Evolutionary conservation across 2,113 vertebrate genomes (phyloP).

Genomic region (Chauna torquata): DNA sequence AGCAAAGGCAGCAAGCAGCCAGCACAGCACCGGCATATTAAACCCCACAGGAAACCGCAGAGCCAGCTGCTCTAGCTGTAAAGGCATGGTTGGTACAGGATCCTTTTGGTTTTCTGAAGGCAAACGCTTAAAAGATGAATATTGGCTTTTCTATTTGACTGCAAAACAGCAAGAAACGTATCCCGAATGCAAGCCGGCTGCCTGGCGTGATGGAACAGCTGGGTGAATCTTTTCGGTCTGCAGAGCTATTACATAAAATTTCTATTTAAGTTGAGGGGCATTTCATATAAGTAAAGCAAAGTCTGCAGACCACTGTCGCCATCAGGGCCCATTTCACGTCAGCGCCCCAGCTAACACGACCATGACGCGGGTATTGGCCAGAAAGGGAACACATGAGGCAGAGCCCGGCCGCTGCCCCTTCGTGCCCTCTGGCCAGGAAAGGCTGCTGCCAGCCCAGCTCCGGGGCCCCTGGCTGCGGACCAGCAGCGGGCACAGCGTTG

Average conservation of each 20-base stretch:
- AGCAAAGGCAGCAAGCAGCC: not conserved
- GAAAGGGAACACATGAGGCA: not conserved
- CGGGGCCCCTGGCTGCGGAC: not conserved
- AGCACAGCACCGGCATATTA: not conserved
- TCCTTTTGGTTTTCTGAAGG: not conserved
- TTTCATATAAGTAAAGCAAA: not conserved
- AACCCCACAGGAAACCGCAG: not conserved
- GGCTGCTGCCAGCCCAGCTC: not conserved
- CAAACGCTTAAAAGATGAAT: not conserved
- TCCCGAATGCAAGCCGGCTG: not conserved
- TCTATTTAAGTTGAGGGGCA: not conserved
- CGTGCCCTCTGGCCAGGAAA: not conserved
- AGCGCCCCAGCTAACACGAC: not conserved
- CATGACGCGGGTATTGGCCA: not conserved
- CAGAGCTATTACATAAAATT: not conserved
- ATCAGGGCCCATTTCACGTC: not conserved
- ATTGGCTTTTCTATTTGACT: not conserved
- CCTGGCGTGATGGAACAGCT: not conserved
- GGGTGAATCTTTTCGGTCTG: not conserved
- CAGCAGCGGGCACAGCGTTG: not conserved
- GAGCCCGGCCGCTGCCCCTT: not conserved
- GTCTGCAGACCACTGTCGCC: not conserved
- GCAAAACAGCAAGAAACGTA: not conserved
- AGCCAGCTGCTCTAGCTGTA: not conserved
- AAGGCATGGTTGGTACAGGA: not conserved